Percentiles rank a stretch among this genome's conserved stretches.
phyloP scores from a whole-genome alignment of 2,888 invertebrate species.

The Hartigia nigra region DNA sequence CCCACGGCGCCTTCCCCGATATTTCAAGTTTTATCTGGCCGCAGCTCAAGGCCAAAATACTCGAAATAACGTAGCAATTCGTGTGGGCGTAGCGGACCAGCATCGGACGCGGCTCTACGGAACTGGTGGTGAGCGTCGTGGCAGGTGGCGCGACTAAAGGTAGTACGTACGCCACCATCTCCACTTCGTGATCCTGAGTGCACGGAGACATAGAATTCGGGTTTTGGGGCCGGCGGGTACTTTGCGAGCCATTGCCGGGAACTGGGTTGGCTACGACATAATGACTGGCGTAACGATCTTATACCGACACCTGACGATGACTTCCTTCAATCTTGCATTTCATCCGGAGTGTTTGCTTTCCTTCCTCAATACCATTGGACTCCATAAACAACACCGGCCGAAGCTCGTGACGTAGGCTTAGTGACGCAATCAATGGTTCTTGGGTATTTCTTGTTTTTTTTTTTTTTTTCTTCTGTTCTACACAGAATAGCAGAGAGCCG shows the following conservation, averaged over 20 bases:
- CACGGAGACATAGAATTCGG: neutral
- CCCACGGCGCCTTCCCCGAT: conserved; percentile 42
- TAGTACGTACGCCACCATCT: conserved; percentile 20
- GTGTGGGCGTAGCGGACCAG: conserved; percentile 49
- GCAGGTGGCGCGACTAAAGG: conserved; percentile 46
- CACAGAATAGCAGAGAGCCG: neutral
- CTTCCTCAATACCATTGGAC: neutral
- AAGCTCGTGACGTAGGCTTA: neutral
- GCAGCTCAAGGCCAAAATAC: conserved; percentile 58
- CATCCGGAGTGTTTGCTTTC: neutral
- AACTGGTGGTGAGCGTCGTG: conserved; percentile 34
- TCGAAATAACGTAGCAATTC: conserved; percentile 60
- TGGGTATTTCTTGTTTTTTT: neutral
- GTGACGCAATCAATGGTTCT: neutral
- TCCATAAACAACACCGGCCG: neutral
- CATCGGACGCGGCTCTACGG: conserved; percentile 22
- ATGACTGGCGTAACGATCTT: neutral
- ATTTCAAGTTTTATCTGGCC: conserved; percentile 62
- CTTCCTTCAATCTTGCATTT: neutral
- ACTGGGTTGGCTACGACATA: neutral
- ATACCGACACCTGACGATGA: neutral
- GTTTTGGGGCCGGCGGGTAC: neutral
- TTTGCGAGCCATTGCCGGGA: neutral
- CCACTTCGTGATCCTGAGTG: conserved; percentile 15
- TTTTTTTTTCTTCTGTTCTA: neutral